phyloP scores from a whole-genome alignment of 1,140 invertebrate genomes.

The Brevipalpus yothersi region DNA sequence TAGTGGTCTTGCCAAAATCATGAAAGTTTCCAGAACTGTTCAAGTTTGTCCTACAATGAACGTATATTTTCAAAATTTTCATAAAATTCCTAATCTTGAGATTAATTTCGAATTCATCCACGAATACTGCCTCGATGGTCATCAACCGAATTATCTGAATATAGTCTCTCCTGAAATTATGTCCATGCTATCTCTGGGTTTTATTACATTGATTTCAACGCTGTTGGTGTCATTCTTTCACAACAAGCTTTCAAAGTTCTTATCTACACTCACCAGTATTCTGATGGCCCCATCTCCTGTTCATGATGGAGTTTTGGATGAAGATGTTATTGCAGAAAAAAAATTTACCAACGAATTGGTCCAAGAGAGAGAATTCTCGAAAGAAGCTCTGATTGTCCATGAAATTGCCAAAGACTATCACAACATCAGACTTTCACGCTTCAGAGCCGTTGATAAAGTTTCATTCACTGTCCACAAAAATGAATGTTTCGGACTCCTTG shows the following conservation, averaged over 20 bases:
- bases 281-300: neutral
- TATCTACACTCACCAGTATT: neutral
- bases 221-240: no score
- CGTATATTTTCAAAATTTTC: no score
- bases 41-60: no score
- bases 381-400: slow-evolving; percentile 9
- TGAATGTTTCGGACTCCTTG: slow-evolving; percentile 27
- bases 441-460: slow-evolving; percentile 12
- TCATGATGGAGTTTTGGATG: neutral
- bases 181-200: no score
- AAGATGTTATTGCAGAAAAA: slow-evolving; percentile 3
- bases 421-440: neutral
- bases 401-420: slow-evolving; percentile 12
- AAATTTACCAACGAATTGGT: neutral
- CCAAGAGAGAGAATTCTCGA: neutral
- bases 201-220: no score
- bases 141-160: no score
- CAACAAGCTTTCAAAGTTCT: neutral
- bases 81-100: no score
- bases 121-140: no score
- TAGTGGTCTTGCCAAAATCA: no score
- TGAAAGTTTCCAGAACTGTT: no score
- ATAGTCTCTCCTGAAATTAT: no score
- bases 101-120: no score
- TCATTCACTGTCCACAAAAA: slow-evolving; percentile 16